Conservation (phyloP, 2,888 invertebrate genomes). For the Cybosia mesomella region DNA sequence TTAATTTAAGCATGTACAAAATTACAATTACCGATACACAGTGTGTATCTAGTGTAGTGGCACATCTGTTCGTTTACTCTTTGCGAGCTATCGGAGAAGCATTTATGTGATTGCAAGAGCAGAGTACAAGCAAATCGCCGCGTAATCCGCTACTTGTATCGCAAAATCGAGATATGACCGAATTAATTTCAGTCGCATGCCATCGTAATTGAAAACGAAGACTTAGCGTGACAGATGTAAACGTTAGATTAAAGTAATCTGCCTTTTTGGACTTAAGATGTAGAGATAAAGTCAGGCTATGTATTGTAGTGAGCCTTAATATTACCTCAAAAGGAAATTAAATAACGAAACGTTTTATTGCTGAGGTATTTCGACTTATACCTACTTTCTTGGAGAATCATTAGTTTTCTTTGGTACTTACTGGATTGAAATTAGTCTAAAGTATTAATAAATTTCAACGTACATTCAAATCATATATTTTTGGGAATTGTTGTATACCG, state of each 20-base stretch:
- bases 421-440: not conserved
- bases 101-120: constrained; percentile 73
- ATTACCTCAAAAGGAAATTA: constrained; percentile 22
- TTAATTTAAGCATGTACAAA: too few relatives aligned
- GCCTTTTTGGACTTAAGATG: constrained; percentile 46
- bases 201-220: constrained; percentile 78
- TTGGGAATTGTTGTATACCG: not conserved
- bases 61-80: constrained; percentile 57
- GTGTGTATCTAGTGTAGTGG: constrained; percentile 6
- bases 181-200: constrained; percentile 80
- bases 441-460: not conserved
- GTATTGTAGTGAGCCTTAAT: constrained; percentile 7
- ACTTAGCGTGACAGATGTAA: constrained; percentile 71
- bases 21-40: too few relatives aligned
- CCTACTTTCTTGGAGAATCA: not conserved
- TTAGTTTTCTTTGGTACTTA: not conserved
- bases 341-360: constrained; percentile 13
- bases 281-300: constrained; percentile 27
- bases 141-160: constrained; percentile 80
- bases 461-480: not conserved
- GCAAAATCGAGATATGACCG: constrained; percentile 77
- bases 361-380: not conserved
- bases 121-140: constrained; percentile 77
- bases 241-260: constrained; percentile 55
- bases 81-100: constrained; percentile 59